Conservation (phyloP, 2,797 vertebrate genomes). For the Gallinago stenura region DNA sequence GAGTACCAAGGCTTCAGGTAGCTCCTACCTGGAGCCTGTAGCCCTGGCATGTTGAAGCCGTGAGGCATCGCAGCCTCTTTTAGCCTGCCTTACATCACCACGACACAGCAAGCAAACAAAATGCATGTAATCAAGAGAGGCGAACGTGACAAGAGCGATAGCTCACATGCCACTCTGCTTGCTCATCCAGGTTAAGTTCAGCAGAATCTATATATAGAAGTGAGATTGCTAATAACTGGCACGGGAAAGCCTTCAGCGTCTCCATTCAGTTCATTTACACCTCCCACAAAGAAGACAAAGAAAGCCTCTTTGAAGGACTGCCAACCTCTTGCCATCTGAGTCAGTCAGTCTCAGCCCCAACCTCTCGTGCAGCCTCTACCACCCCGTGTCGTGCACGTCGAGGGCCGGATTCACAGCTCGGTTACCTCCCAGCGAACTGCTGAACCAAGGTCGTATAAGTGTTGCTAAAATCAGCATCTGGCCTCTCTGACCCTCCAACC, state of each 20-base stretch:
- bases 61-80: neutral
- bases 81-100: neutral
- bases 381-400: neutral
- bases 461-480: neutral
- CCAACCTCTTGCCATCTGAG: slow-evolving; percentile 51
- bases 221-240: slow-evolving; percentile 66
- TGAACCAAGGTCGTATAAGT: neutral
- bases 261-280: slow-evolving; percentile 23
- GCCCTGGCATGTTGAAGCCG: fast-evolving
- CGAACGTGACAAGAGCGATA: slow-evolving; percentile 48
- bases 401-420: neutral
- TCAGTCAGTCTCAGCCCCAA: slow-evolving; percentile 22
- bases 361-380: neutral
- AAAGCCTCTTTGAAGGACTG: slow-evolving; percentile 44
- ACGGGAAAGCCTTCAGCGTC: slow-evolving; percentile 69
- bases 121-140: neutral
- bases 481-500: neutral
- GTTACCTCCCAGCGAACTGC: fast-evolving
- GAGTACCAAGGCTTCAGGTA: neutral
- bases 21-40: neutral
- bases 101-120: neutral
- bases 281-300: slow-evolving; percentile 49
- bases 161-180: slow-evolving; percentile 63
- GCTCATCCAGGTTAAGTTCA: slow-evolving; percentile 51
- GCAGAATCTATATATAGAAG: slow-evolving; percentile 76